These are phyloP conservation scores for Corynorhinus townsendii DNA, from an alignment of 2,113 vertebrate genomes.

Conservation along the genomic window DNA sequence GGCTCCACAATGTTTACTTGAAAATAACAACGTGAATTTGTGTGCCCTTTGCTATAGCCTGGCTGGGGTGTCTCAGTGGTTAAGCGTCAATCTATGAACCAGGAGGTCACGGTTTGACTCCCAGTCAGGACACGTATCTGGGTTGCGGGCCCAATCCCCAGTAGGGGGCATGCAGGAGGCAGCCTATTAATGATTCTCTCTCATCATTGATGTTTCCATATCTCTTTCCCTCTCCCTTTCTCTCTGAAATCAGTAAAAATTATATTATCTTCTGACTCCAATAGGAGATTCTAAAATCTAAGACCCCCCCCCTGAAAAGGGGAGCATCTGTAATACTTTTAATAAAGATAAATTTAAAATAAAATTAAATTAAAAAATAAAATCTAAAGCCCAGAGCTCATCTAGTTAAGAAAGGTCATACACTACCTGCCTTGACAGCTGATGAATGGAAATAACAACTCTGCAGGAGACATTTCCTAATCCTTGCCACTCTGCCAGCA, in stretches of 20 bases:
- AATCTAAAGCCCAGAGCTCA: slow-evolving; percentile 26
- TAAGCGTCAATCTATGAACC: no score
- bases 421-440: neutral
- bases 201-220: no score
- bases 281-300: neutral
- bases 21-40: slow-evolving; percentile 32
- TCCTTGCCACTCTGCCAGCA: slow-evolving; percentile 10
- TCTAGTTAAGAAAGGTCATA: slow-evolving; percentile 11
- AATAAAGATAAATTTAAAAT: no score
- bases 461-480: slow-evolving; percentile 34
- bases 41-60: neutral
- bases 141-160: no score
- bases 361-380: neutral
- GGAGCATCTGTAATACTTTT: no score
- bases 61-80: no score
- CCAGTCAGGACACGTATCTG: no score
- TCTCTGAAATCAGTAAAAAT: no score
- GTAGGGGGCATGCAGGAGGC: no score
- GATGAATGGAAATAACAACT: slow-evolving; percentile 45
- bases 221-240: no score
- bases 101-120: no score
- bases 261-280: neutral
- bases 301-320: neutral
- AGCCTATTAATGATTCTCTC: no score
- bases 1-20: neutral